Evolutionary conservation across 2,888 invertebrate genomes (phyloP).

Genomic region (Epistrophella euchroma): DNA sequence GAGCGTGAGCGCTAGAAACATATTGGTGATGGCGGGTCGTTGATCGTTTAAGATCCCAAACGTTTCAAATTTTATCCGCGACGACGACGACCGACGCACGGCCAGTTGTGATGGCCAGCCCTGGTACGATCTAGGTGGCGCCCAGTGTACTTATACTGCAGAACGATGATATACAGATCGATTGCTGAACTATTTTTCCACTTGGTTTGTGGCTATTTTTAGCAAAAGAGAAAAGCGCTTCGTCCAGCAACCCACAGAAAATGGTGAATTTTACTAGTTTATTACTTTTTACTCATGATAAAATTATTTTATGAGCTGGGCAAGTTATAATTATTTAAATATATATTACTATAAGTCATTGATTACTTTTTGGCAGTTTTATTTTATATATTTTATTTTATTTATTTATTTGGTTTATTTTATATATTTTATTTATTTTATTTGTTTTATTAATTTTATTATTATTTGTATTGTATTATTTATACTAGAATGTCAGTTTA

Average conservation of each 20-base stretch:
- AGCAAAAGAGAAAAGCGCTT: constrained; percentile 26
- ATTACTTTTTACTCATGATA: too few species aligned
- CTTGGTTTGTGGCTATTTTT: constrained; percentile 58
- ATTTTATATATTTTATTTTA: too few species aligned
- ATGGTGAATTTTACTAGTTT: constrained; percentile 30
- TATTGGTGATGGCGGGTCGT: constrained; percentile 61
- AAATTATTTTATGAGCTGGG: too few species aligned
- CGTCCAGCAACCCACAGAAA: constrained; percentile 7
- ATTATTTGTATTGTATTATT: too few species aligned
- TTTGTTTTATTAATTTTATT: too few species aligned
- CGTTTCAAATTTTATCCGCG: constrained; percentile 9
- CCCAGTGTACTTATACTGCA: constrained; percentile 57
- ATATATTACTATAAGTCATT: too few species aligned
- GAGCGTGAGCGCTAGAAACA: constrained; percentile 49
- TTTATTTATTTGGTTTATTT: too few species aligned
- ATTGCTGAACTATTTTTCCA: constrained; percentile 52
- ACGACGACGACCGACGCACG: too few species aligned
- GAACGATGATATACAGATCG: constrained; percentile 49
- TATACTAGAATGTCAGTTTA: too few species aligned
- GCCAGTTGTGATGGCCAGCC: background rate
- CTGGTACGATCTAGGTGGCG: constrained; percentile 45
- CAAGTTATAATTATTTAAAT: too few species aligned
- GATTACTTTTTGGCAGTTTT: too few species aligned
- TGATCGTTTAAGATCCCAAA: constrained; percentile 66
- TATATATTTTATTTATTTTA: too few species aligned